Evolutionary conservation across 1,140 invertebrate genomes (phyloP).

Genomic region (Lucilia cuprina): DNA sequence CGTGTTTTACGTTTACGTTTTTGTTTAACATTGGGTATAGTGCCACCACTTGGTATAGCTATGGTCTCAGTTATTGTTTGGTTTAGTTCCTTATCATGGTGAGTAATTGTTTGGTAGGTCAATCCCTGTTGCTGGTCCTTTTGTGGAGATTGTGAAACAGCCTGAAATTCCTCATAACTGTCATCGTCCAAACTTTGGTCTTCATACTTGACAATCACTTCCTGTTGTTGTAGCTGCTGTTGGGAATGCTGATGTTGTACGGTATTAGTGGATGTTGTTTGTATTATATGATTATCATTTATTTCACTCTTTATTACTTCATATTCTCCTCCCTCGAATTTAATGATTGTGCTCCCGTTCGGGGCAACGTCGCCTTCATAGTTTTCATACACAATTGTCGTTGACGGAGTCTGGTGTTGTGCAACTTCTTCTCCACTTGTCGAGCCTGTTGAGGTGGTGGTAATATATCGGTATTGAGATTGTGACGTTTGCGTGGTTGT

Average conservation of each 20-base stretch:
- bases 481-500: constrained; percentile 22
- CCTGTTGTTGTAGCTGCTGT: constrained; percentile 38
- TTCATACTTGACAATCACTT: background rate
- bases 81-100: constrained; percentile 42
- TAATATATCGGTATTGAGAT: constrained; percentile 53
- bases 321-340: constrained; percentile 50
- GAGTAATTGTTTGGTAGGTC: constrained; percentile 36
- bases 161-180: constrained; percentile 27
- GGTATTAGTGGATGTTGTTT: background rate
- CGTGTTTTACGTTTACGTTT: constrained; percentile 74
- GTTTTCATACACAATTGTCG: constrained; percentile 58
- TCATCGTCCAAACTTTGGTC: constrained; percentile 29
- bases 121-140: constrained; percentile 40
- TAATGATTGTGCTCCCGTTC: constrained; percentile 50
- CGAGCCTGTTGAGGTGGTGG: constrained; percentile 55
- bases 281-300: constrained; percentile 11
- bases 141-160: background rate
- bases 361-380: constrained; percentile 57
- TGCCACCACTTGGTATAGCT: constrained; percentile 42
- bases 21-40: constrained; percentile 66
- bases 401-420: constrained; percentile 44
- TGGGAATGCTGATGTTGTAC: constrained; percentile 14
- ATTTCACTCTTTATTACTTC: constrained; percentile 37
- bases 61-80: constrained; percentile 40
- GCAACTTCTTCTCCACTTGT: constrained; percentile 44